phyloP scores from a whole-genome alignment of 2,888 invertebrate species.

The Idaea biselata region DNA sequence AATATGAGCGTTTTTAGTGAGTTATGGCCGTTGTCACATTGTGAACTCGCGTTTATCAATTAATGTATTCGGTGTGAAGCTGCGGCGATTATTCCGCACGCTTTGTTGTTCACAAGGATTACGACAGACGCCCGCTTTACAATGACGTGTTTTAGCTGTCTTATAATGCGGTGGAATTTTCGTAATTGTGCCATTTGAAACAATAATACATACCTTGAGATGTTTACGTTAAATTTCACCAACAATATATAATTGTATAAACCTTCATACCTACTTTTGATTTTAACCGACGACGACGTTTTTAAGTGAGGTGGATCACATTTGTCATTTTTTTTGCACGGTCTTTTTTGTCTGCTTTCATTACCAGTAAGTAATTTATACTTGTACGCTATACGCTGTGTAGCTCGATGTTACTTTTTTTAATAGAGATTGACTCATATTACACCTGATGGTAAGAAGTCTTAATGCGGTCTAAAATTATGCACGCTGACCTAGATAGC shows the following conservation, averaged over 20 bases:
- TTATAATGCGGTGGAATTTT: neutral
- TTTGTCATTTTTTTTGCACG: too few species aligned
- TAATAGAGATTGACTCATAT: too few species aligned
- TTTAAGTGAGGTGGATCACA: too few species aligned
- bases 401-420: too few species aligned
- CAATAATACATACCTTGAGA: neutral
- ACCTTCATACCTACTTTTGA: neutral
- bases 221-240: neutral
- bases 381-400: too few species aligned
- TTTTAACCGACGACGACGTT: neutral
- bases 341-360: too few species aligned
- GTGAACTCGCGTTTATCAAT: slow-evolving; percentile 61
- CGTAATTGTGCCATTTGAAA: neutral
- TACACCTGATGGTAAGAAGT: too few species aligned
- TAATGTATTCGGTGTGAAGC: slow-evolving; percentile 58
- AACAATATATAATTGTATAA: neutral
- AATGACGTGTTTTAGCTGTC: slow-evolving; percentile 18
- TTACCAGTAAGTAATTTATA: too few species aligned
- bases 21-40: slow-evolving; percentile 54
- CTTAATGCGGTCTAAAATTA: too few species aligned
- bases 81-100: slow-evolving; percentile 32
- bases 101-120: slow-evolving; percentile 18
- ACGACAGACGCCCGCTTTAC: neutral
- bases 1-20: slow-evolving; percentile 56
- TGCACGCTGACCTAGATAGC: too few species aligned